Evolutionary conservation across 2,113 vertebrate genomes (phyloP).

Genomic region (Rissa tridactyla): DNA sequence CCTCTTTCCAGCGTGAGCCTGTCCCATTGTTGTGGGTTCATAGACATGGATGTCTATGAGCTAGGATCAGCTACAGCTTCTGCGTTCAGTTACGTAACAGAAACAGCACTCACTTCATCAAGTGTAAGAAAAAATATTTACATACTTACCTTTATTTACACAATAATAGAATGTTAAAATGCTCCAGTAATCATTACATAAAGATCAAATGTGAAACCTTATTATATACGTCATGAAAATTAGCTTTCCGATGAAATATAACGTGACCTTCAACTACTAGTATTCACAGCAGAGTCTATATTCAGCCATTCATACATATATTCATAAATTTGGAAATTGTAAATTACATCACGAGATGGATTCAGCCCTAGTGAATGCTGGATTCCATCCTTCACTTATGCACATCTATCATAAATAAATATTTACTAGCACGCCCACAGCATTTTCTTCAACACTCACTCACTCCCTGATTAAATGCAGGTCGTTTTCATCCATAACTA

Average conservation of each 20-base stretch:
- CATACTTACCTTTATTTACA: not conserved
- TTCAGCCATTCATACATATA: not conserved
- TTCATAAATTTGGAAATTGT: not conserved
- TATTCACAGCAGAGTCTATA: not conserved
- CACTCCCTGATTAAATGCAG: not conserved
- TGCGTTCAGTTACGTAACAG: not conserved
- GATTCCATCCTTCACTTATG: not conserved
- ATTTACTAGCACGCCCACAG: not conserved
- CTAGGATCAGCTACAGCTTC: not conserved
- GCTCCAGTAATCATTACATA: not conserved
- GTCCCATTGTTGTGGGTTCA: not conserved
- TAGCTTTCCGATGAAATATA: not conserved
- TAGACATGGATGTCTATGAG: not conserved
- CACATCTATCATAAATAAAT: not conserved
- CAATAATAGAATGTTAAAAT: not conserved
- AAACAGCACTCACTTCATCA: not conserved
- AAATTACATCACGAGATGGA: not conserved
- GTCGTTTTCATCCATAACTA: not conserved
- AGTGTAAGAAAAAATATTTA: conserved; percentile 4
- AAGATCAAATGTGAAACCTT: not conserved
- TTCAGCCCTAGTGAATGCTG: not conserved
- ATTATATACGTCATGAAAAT: not conserved
- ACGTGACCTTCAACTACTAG: not conserved
- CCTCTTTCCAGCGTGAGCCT: not conserved
- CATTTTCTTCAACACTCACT: not conserved